phyloP scores from a whole-genome alignment of 1,140 invertebrate species.

The Drosophila littoralis region DNA sequence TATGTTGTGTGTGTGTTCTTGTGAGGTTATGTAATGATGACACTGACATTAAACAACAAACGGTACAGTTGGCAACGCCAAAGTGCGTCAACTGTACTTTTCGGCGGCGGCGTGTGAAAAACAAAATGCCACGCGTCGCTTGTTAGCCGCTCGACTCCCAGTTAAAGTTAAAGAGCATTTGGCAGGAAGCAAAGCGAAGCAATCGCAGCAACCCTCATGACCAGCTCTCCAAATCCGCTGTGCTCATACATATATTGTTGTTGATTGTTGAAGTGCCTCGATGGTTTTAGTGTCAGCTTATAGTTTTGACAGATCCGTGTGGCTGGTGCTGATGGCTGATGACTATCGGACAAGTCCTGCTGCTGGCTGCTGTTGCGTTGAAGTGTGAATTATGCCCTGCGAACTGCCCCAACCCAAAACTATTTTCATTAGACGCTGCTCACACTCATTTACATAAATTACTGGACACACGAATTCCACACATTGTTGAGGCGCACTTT shows the following conservation, averaged over 20 bases:
- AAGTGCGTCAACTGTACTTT: conserved; percentile 61
- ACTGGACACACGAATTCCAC: background rate
- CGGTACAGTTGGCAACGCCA: conserved; percentile 52
- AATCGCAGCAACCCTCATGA: conserved; percentile 48
- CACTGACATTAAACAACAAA: conserved; percentile 35
- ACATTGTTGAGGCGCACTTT: background rate
- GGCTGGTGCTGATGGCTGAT: conserved; percentile 51
- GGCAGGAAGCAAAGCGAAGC: conserved; percentile 28
- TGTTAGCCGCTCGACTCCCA: conserved; percentile 46
- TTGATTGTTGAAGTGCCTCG: conserved; percentile 70
- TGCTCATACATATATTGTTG: conserved; percentile 41
- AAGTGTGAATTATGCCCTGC: conserved; percentile 69
- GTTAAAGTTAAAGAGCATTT: conserved; percentile 64
- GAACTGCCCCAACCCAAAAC: background rate
- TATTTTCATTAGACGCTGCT: conserved; percentile 17
- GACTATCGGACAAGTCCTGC: conserved; percentile 38
- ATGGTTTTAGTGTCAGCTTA: conserved; percentile 79
- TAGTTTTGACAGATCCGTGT: conserved; percentile 73
- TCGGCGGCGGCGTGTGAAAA: conserved; percentile 65
- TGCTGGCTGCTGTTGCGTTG: conserved; percentile 48
- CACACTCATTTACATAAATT: conserved; percentile 46
- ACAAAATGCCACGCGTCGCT: conserved; percentile 69
- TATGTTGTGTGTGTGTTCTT: conserved; percentile 58
- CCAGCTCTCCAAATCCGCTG: conserved; percentile 30
- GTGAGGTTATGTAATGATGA: conserved; percentile 74